Base-by-base conservation (phyloP, 2,113 vertebrate species). In the Rhombomys opimus region DNA sequence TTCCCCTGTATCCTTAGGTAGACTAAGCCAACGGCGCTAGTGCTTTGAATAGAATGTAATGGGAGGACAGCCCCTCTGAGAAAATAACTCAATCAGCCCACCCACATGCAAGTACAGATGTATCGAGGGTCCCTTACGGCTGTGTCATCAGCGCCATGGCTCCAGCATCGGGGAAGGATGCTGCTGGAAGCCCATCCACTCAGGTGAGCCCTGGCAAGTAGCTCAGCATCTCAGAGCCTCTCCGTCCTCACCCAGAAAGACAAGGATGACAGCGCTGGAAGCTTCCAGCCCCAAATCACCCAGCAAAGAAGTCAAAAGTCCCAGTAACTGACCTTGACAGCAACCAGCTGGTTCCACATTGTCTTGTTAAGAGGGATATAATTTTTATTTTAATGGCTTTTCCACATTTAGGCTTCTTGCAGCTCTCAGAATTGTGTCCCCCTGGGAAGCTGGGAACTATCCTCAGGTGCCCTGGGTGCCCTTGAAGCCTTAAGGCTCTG, bases 51-150 rank as follows among this genome's bases (percentile, higher is more conserved):
- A 54, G 81, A 90, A 2, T 0, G 0, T 3, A 30, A 52, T 54
- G 23, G 46, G 75, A 22, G 52, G 27, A 14, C 30, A 3, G 13
- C 7, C 17, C 23, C 88, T 11, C 50, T 32, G 10, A 52, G 13
- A 9, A 7, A 12, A 13, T 14, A 23, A 15, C 32, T 12, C 59
- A 38, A 11, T 50, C 0, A 1, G 22, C n/a, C 0, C 0, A 0
- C 41, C 20, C 70, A 32, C 54, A 41, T 27, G 30, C 0, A 13
- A 27, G 13, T 2, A 15, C 23, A 1, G 6, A 1, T 4, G 0
- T 14, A 8, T 1, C 2, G 0, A 3, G 77, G 52, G 0, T 35
- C 35, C 46, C 15, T 11, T 4, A 0, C 0, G 0, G 5, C 35
- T 25, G 1, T 30, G 8, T 54, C 15, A 2, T 25, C 63, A 8